Conservation (phyloP, 2,888 invertebrate genomes). For the Cosmorhoe ocellata region DNA sequence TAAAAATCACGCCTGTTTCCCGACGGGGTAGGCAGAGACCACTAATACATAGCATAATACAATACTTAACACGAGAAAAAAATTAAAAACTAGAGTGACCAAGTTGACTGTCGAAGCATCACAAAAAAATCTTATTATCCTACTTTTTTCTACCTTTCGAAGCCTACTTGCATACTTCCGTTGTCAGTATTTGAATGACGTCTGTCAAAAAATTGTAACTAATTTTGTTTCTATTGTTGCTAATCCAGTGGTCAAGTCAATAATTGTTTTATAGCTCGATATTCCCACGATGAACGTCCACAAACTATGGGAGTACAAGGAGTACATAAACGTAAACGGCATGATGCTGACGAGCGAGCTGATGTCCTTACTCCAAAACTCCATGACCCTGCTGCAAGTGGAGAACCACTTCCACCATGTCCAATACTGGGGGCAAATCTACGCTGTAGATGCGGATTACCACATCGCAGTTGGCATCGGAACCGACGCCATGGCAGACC, state of each 20-base stretch:
- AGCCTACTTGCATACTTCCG: no score
- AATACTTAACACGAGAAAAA: no score
- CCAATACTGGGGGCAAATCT: slow-evolving; percentile 94
- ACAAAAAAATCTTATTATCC: no score
- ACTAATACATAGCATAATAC: no score
- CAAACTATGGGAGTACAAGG: slow-evolving; percentile 74
- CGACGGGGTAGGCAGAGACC: no score
- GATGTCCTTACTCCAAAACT: slow-evolving; percentile 87
- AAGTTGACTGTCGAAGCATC: no score
- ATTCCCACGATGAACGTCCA: slow-evolving; percentile 62
- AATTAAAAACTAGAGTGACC: no score
- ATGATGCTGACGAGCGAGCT: slow-evolving; percentile 88
- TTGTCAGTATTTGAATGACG: no score
- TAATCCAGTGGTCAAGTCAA: no score
- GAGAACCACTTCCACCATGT: slow-evolving; percentile 92
- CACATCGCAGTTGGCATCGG: slow-evolving; percentile 92
- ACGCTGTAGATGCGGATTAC: slow-evolving; percentile 89
- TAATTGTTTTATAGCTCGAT: background rate
- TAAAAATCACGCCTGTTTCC: no score
- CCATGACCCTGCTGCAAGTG: slow-evolving; percentile 88
- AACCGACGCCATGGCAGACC: slow-evolving; percentile 87
- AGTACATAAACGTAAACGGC: slow-evolving; percentile 82
- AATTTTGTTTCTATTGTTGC: background rate
- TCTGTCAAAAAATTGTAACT: no score
- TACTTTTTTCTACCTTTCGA: no score